Base-by-base conservation (phyloP, 2,888 invertebrate genomes). In the Diachrysia chrysitis region DNA sequence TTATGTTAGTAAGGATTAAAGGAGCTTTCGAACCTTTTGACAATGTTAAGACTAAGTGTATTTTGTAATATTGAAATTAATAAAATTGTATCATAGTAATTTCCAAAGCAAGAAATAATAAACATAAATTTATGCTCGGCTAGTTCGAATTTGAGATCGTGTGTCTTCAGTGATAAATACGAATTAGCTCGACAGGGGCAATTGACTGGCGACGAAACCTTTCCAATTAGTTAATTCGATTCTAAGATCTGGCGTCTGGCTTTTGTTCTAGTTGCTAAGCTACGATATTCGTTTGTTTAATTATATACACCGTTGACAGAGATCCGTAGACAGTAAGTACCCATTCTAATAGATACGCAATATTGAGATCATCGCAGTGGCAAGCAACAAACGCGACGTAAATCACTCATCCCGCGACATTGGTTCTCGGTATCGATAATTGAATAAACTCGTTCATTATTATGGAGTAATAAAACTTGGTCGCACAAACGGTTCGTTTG, bases 391-490 rank as follows among this genome's bases (percentile, higher is more conserved):
- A 73, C 68, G 67, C 76, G 67, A 82, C 84, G 86, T 91, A 93
- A 93, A 92, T 93, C 92, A 91, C 87, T 92, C 92, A 87, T 89
- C 90, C 84, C 68, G 85, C 86, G 89, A 91, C 92, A 90, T 92
- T 88, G 86, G 86, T 92, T 92, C 93, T 90, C 77, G 83, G 92
- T 92, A 93, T 89, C 89, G 90, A 91, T 94, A 92, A 93, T 94
- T 93, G 90, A 93, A 93, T 94, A 93, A 92, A 93, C 92, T 92
- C 92, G 90, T 93, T 93, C 93, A 93, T 93, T 92, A 93, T 89
- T 88, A 87, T 87, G 86, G 81, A 87, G 87, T 87, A 89, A 91
- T 94, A 93, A 93, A 94, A 90, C 85, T 85, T 81, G 85, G 80
- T 80, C 83, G 85, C 83, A 94, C 93, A 94, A 90, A 85, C 88